These are phyloP conservation scores for Psylliodes chrysocephalus DNA, from an alignment of 2,888 invertebrate species.

Conservation along the genomic window DNA sequence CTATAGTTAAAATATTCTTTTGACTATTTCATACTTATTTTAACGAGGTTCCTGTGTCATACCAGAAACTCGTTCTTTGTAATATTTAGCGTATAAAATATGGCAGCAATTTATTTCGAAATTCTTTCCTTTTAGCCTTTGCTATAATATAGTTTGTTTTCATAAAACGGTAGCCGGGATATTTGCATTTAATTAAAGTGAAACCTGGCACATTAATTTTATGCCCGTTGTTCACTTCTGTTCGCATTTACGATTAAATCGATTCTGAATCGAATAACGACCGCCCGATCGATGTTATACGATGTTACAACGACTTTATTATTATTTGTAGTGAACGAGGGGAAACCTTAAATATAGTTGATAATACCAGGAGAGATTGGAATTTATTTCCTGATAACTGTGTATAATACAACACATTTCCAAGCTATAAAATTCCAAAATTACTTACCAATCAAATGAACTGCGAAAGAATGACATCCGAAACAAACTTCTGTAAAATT, in stretches of 20 bases:
- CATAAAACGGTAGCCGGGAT: constrained; percentile 44
- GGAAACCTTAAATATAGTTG: too few species aligned
- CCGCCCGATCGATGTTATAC: constrained; percentile 26
- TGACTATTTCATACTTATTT: too few species aligned
- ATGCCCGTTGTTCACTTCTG: constrained; percentile 42
- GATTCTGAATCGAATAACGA: constrained; percentile 41
- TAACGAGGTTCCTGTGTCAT: too few species aligned
- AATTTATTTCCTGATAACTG: too few species aligned
- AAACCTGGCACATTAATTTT: constrained; percentile 49
- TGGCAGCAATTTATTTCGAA: constrained; percentile 18
- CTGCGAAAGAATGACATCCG: too few species aligned
- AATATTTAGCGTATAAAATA: constrained; percentile 11
- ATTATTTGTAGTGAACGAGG: background rate
- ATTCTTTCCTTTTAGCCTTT: constrained; percentile 3
- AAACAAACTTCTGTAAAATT: too few species aligned
- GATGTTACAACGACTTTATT: constrained; percentile 42
- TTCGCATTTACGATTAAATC: constrained; percentile 50
- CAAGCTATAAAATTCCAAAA: too few species aligned
- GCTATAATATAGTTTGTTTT: constrained; percentile 23
- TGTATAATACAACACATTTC: too few species aligned
- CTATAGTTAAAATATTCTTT: too few species aligned
- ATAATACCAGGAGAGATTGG: too few species aligned
- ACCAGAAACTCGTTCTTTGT: too few species aligned
- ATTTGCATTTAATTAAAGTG: constrained; percentile 54
- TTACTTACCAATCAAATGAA: too few species aligned